Evolutionary conservation across 1,140 invertebrate genomes (phyloP).

Genomic region (Bombus waltoni): DNA sequence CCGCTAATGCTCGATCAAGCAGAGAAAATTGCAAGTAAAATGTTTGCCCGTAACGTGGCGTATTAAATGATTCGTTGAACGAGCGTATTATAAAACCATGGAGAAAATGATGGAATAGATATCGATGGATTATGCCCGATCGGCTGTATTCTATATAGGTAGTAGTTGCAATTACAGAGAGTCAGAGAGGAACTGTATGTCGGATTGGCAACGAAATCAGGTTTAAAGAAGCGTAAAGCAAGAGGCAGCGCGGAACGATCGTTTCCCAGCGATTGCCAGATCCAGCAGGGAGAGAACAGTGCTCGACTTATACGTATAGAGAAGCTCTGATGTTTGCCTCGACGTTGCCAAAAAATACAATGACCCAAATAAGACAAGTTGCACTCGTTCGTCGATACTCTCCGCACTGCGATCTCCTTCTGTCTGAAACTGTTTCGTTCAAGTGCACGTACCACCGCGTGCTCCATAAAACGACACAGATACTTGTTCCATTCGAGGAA

Average conservation of each 20-base stretch:
- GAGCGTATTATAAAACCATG: too few relatives aligned
- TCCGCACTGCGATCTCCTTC: not conserved
- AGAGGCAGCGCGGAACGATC: constrained; percentile 46
- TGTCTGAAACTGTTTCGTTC: constrained; percentile 22
- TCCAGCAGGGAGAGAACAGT: constrained; percentile 43
- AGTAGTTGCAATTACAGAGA: constrained; percentile 14
- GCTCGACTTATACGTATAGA: constrained; percentile 41
- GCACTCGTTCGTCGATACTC: constrained; percentile 33
- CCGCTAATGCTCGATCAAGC: too few relatives aligned
- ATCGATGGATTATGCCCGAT: not conserved
- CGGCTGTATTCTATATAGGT: not conserved
- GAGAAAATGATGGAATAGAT: not conserved
- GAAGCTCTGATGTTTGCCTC: constrained; percentile 36
- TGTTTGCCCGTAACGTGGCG: too few relatives aligned
- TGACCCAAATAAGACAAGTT: constrained; percentile 57
- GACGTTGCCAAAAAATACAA: constrained; percentile 55
- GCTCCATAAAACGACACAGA: not conserved
- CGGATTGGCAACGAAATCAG: constrained; percentile 14
- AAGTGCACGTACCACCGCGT: not conserved
- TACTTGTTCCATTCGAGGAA: not conserved
- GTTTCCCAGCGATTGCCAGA: constrained; percentile 53
- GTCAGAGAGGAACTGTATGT: not conserved
- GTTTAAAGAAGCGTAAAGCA: constrained; percentile 48
- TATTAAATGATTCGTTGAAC: too few relatives aligned
- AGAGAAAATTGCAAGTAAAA: too few relatives aligned